Conservation (phyloP, 2,797 vertebrate genomes). For the Microhierax caerulescens region DNA sequence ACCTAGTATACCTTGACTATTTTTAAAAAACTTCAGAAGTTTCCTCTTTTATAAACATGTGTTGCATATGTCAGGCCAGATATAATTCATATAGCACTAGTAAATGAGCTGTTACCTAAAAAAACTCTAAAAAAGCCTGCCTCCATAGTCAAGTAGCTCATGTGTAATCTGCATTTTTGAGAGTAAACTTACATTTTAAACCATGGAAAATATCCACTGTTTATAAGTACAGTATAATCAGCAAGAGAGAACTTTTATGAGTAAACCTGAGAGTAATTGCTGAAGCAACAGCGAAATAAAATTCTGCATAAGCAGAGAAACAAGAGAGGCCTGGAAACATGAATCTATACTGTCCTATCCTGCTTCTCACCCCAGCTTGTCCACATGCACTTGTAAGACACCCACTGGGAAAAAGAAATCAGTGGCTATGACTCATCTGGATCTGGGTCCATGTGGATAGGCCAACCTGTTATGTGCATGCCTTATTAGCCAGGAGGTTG, state of each 20-base stretch:
- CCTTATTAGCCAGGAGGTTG: slow-evolving; percentile 9
- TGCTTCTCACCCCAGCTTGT: neutral
- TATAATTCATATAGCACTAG: neutral
- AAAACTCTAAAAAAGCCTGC: neutral
- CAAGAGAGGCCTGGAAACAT: neutral
- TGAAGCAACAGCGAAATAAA: neutral
- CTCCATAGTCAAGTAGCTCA: neutral
- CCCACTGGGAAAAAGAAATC: neutral
- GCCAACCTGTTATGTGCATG: neutral
- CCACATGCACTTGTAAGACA: neutral
- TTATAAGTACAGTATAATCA: neutral
- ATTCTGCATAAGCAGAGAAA: neutral
- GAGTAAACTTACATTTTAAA: neutral
- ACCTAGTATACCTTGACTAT: neutral
- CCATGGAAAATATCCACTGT: neutral
- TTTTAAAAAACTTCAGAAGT: neutral
- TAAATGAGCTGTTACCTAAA: neutral
- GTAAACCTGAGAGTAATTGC: neutral
- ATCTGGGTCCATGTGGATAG: neutral
- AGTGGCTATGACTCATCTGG: neutral
- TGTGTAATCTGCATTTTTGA: neutral
- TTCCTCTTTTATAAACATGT: neutral
- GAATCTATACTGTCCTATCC: neutral
- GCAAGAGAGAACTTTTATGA: neutral
- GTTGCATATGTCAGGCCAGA: neutral